Evolutionary conservation across 2,888 invertebrate genomes (phyloP).

Genomic region (Brachyptera risi): DNA sequence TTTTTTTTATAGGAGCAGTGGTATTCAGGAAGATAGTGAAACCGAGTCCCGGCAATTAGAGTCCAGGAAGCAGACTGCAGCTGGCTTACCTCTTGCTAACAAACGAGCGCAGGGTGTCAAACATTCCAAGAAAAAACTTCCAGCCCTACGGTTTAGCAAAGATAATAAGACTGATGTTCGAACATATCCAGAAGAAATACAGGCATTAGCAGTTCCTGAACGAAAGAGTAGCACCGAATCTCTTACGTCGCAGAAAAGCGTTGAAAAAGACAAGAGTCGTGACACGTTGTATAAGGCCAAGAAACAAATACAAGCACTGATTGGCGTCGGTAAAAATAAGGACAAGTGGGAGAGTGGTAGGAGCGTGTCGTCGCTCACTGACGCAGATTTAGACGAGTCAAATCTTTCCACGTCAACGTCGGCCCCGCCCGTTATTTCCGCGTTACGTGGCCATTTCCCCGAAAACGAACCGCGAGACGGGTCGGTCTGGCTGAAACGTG

Average conservation of each 20-base stretch:
- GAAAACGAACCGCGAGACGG: neutral
- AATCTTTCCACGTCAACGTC: constrained; percentile 42
- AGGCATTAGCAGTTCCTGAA: constrained; percentile 38
- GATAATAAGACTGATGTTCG: constrained; percentile 27
- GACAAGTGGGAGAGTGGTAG: constrained; percentile 41
- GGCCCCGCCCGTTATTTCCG: constrained; percentile 41
- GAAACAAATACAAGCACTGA: constrained; percentile 46
- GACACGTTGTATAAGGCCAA: constrained; percentile 47
- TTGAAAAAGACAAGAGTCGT: constrained; percentile 33
- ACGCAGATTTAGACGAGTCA: constrained; percentile 47
- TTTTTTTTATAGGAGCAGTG: constrained; percentile 49
- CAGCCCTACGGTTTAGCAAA: constrained; percentile 27
- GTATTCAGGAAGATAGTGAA: constrained; percentile 54
- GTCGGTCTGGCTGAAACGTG: constrained; percentile 23
- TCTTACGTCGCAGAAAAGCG: constrained; percentile 47
- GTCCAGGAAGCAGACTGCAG: neutral
- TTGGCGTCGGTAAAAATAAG: constrained; percentile 36
- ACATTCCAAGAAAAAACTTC: constrained; percentile 30
- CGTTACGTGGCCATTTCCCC: neutral
- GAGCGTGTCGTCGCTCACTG: constrained; percentile 46
- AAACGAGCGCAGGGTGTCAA: constrained; percentile 11
- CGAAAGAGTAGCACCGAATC: constrained; percentile 55
- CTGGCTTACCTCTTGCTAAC: neutral
- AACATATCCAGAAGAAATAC: constrained; percentile 35
- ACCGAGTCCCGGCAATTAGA: constrained; percentile 37